Percentiles rank a stretch among this genome's conserved stretches.
These are phyloP conservation scores for Arctocebus calabarensis DNA, from an alignment of 2,797 vertebrate species.

Conservation along the genomic window DNA sequence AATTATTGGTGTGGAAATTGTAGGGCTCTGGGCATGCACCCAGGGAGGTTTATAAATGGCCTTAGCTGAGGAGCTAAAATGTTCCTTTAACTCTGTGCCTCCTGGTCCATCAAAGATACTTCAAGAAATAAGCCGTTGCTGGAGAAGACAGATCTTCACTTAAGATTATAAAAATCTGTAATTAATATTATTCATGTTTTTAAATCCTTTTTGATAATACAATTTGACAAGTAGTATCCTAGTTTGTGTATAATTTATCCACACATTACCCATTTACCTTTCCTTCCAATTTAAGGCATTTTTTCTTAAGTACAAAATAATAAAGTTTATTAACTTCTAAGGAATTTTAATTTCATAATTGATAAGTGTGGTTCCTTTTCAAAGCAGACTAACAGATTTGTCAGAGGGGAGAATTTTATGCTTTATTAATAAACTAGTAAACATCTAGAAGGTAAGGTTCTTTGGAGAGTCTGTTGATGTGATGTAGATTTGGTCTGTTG, in stretches of 20 bases:
- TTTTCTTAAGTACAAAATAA: background rate
- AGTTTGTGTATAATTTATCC: background rate
- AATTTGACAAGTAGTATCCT: background rate
- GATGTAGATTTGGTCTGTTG: background rate
- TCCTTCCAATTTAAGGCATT: constrained; percentile 12
- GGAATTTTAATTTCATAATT: constrained; percentile 21
- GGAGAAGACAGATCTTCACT: background rate
- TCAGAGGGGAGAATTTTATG: background rate
- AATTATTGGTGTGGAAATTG: background rate
- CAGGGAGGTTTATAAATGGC: background rate
- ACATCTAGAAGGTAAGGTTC: background rate
- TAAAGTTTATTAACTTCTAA: constrained; percentile 13
- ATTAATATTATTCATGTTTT: background rate
- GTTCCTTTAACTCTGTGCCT: background rate
- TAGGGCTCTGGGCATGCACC: background rate
- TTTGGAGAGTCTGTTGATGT: background rate
- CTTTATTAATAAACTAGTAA: background rate
- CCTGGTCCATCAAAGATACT: background rate
- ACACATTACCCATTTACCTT: background rate
- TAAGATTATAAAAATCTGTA: background rate
- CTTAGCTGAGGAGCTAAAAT: background rate
- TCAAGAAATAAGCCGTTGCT: background rate
- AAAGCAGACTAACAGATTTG: background rate
- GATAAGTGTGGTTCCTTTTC: background rate
- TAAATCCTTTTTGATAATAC: background rate